Evolutionary conservation across 2,113 vertebrate species (phyloP).

Genomic region (Ancistrus triradiatus): DNA sequence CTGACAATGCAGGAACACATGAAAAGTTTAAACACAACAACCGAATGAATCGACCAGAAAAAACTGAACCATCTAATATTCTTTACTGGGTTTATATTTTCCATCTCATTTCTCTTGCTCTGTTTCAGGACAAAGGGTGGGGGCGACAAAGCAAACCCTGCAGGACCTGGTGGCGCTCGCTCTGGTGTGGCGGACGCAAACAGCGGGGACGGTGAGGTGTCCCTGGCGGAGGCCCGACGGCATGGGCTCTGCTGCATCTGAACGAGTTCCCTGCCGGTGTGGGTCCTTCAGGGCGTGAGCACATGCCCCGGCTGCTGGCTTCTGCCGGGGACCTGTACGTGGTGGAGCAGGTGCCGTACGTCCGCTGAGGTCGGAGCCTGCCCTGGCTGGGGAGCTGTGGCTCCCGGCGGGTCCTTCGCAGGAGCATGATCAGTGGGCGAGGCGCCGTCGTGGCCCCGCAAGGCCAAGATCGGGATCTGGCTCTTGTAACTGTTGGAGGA

Average conservation of each 20-base stretch:
- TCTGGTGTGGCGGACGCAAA: slow-evolving; percentile 87
- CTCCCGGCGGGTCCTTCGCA: slow-evolving; percentile 84
- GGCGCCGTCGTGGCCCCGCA: slow-evolving; percentile 93
- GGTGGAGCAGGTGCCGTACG: slow-evolving; percentile 86
- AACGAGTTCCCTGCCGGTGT: slow-evolving; percentile 91
- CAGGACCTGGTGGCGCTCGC: slow-evolving; percentile 82
- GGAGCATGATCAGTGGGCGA: slow-evolving; percentile 90
- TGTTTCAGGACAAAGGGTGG: slow-evolving; percentile 80
- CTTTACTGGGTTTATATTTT: too few relatives aligned
- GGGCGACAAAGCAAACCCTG: slow-evolving; percentile 90
- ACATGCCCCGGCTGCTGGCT: slow-evolving; percentile 88
- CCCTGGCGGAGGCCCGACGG: slow-evolving; percentile 88
- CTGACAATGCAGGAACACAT: too few relatives aligned
- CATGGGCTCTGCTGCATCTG: slow-evolving; percentile 92
- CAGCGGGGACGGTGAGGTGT: slow-evolving; percentile 89
- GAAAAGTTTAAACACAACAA: too few relatives aligned
- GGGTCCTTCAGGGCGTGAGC: slow-evolving; percentile 90
- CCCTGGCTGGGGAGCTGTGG: slow-evolving; percentile 88
- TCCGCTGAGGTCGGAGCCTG: slow-evolving; percentile 84
- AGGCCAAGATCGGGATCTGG: slow-evolving; percentile 95
- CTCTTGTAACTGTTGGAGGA: slow-evolving; percentile 96
- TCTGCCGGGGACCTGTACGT: slow-evolving; percentile 95
- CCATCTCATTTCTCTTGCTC: slow-evolving; percentile 32
- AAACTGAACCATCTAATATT: too few relatives aligned
- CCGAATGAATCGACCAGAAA: too few relatives aligned